Percentiles rank a stretch among this genome's conserved stretches.
Conservation (phyloP, 2,113 vertebrate species). For the Vombatus ursinus region DNA sequence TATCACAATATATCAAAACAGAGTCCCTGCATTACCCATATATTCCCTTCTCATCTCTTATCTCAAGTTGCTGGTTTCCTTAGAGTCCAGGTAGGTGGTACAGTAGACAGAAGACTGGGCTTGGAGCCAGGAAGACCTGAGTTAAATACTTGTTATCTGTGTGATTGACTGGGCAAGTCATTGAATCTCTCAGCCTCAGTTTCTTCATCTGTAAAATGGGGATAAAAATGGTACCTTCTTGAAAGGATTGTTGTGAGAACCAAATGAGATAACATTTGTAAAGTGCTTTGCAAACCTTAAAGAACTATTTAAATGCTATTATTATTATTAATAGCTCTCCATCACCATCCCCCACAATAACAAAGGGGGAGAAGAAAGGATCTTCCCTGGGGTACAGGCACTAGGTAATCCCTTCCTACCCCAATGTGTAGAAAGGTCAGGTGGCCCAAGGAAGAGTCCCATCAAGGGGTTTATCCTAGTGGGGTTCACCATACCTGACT, state of each 20-base stretch:
- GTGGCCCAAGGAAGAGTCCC: neutral
- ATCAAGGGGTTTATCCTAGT: neutral
- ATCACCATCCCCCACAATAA: neutral
- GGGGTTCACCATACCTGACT: neutral
- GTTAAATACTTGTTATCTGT: neutral
- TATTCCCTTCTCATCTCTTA: neutral
- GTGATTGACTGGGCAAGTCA: neutral
- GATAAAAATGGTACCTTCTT: neutral
- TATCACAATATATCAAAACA: slow-evolving; percentile 66
- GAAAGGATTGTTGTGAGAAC: neutral
- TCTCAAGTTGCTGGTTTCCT: neutral
- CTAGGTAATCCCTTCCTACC: neutral
- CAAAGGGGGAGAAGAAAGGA: neutral
- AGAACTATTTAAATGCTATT: neutral
- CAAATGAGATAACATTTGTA: neutral
- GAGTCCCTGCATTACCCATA: neutral
- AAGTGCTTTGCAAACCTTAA: neutral
- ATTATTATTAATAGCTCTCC: neutral
- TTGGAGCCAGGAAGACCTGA: neutral
- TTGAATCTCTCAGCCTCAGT: neutral
- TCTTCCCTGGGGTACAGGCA: neutral
- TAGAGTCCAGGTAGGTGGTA: neutral
- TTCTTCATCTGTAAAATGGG: neutral
- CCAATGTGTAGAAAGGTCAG: neutral
- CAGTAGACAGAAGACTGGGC: neutral